These are phyloP conservation scores for Sebastes taczanowskii DNA, from an alignment of 2,797 vertebrate species.

Conservation along the genomic window DNA sequence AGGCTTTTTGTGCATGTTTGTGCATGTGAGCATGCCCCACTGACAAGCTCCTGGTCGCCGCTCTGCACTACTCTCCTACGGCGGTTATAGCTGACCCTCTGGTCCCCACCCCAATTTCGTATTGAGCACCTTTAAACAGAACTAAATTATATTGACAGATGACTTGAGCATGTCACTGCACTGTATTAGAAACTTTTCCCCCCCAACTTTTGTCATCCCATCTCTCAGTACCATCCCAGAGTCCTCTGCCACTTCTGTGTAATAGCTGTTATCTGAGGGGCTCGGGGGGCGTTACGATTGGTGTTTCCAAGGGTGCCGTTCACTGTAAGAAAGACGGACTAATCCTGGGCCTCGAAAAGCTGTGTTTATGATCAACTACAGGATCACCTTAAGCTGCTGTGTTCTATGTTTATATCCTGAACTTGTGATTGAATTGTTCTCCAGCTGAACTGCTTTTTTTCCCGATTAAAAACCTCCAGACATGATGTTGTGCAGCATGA, in stretches of 20 bases:
- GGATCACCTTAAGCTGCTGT: constrained; percentile 39
- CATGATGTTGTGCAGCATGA: background rate
- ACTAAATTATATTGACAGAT: background rate
- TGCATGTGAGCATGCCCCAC: too few species aligned
- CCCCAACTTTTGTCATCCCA: constrained; percentile 31
- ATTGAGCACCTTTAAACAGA: constrained; percentile 17
- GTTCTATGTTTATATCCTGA: constrained; percentile 13
- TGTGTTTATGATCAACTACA: constrained; percentile 25
- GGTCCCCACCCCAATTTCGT: too few species aligned
- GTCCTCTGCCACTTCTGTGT: constrained; percentile 25
- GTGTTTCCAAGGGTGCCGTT: constrained; percentile 16
- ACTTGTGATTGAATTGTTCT: constrained; percentile 19
- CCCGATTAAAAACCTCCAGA: background rate
- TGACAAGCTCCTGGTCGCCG: too few species aligned
- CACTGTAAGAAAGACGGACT: constrained; percentile 15
- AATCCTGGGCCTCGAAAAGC: constrained; percentile 22
- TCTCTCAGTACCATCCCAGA: constrained; percentile 26
- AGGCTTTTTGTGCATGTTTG: too few species aligned
- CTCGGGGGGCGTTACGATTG: constrained; percentile 8
- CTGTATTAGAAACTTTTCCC: constrained; percentile 33
- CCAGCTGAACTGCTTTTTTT: background rate
- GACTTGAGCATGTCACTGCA: background rate
- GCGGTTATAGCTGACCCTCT: too few species aligned
- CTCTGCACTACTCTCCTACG: too few species aligned
- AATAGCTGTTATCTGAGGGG: constrained; percentile 48